These are phyloP conservation scores for Melinaea marsaeus DNA, from an alignment of 2,888 invertebrate species.

Conservation along the genomic window DNA sequence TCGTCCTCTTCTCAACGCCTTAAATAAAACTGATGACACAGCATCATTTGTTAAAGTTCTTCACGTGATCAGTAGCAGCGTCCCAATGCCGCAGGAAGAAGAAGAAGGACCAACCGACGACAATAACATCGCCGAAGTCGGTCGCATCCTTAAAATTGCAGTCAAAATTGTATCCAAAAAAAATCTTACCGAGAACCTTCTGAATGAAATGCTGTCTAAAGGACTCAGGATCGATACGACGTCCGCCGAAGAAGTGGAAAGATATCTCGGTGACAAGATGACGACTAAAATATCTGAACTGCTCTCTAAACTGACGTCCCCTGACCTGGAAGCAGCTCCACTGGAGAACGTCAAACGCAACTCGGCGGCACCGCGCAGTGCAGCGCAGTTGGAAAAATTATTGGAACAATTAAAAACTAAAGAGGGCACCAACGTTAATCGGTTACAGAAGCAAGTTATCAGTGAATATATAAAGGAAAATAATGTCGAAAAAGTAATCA, in stretches of 20 bases:
- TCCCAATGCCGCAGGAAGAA: conserved; percentile 40
- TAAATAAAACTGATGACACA: conserved; percentile 79
- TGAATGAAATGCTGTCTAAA: conserved; percentile 77
- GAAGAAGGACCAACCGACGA: conserved; percentile 49
- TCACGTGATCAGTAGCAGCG: conserved; percentile 56
- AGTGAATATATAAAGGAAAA: conserved; percentile 80
- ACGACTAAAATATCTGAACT: conserved; percentile 80
- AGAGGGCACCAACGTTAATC: conserved; percentile 74
- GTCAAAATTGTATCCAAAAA: conserved; percentile 64
- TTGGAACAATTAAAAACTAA: conserved; percentile 75
- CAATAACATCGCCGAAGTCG: conserved; percentile 56
- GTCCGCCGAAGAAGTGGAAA: conserved; percentile 80
- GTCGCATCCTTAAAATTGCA: conserved; percentile 76
- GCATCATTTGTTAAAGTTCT: conserved; percentile 80
- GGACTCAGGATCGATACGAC: conserved; percentile 81
- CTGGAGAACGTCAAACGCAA: conserved; percentile 48
- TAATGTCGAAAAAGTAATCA: conserved; percentile 79
- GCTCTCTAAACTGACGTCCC: conserved; percentile 80
- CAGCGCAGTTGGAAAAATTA: conserved; percentile 77
- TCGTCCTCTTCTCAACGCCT: conserved; percentile 76
- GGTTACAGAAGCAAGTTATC: conserved; percentile 80
- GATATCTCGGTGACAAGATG: conserved; percentile 80
- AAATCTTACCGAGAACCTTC: conserved; percentile 67
- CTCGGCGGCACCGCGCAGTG: conserved; percentile 27
- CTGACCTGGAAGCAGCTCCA: conserved; percentile 74